Base-by-base conservation (phyloP, 2,888 invertebrate genomes). In the Meandrusa payeni region DNA sequence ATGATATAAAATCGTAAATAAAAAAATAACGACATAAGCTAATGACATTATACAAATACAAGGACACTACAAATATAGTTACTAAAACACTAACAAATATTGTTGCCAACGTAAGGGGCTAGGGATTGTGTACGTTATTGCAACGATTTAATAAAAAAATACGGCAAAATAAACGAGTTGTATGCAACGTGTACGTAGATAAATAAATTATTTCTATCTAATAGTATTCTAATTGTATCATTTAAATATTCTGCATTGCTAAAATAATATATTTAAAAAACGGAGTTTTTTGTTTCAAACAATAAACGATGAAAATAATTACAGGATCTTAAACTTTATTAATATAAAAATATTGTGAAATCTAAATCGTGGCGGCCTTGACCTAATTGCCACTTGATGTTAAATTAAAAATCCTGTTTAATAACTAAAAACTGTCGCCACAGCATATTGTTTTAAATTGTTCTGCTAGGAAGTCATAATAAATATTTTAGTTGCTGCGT, bases 291-390 rank as follows among this genome's bases (percentile, higher is more conserved):
- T n/a, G n/a, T n/a, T 15, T 15, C 15, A 15, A 15, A 2, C 4
- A 15, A 15, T 15, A 15, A 15, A 3, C 15, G 15, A 15, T 15
- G 4, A 15, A 15, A 15, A 15, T 47, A 5, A 22, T 41, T 26
- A 38, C 32, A 26, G 15, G 15, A 15, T 15, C 26, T 42, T 34
- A 31, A 12, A 23, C 26, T 26, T 15, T 31, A n/a, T 17, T 34
- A 15, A 4, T 33, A 46, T 43, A 48, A 47, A 52, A 54, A 61
- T 57, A 47, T 61, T 60, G 61, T 54, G 61, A 64, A 69, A 68
- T 68, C 52, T 38, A 57, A 63, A 70, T 68, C 71, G 61, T 59
- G 72, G 57, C 69, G 57, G 59, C 76, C 74, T 72, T 74, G 68
- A 63, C 58, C 60, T 59, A 55, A 56, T 51, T 54, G 48, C 38